phyloP scores from a whole-genome alignment of 2,113 vertebrate genomes.

The Engraulis encrasicolus region DNA sequence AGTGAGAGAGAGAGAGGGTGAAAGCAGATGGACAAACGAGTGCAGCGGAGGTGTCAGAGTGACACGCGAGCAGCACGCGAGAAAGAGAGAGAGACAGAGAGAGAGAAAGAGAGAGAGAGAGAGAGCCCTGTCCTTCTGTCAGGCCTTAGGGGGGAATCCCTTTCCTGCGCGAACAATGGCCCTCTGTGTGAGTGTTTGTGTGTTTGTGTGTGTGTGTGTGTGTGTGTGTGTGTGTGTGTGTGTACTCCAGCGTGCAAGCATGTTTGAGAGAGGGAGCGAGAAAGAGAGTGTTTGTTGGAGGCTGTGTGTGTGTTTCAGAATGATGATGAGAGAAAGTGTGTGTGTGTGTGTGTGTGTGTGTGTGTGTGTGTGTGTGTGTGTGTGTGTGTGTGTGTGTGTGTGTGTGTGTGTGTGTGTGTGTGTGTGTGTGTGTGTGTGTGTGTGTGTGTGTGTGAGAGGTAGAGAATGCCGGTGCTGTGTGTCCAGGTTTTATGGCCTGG shows the following conservation, averaged over 20 bases:
- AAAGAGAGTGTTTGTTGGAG: conserved; percentile 21
- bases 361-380: not conserved
- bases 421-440: not conserved
- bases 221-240: not conserved
- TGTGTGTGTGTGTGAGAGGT: not conserved
- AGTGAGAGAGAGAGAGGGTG: too few relatives aligned
- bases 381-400: conserved; percentile 43
- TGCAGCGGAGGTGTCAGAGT: not conserved
- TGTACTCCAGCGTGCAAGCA: not conserved
- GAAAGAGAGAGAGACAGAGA: not conserved
- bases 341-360: not conserved
- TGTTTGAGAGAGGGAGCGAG: not conserved
- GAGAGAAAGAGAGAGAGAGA: too few relatives aligned
- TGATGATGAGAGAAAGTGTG: too few relatives aligned
- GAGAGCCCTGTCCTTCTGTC: not conserved
- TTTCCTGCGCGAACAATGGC: not conserved
- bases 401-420: conserved; percentile 5
- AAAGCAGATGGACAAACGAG: not conserved
- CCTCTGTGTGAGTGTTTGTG: not conserved
- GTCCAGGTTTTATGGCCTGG: conserved; percentile 44
- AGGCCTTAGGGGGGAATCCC: not conserved
- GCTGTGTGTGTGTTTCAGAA: not conserved
- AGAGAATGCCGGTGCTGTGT: not conserved
- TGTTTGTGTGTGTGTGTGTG: not conserved
- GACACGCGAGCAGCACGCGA: not conserved